phyloP scores from a whole-genome alignment of 1,140 invertebrate species.

The Cepaea nemoralis region DNA sequence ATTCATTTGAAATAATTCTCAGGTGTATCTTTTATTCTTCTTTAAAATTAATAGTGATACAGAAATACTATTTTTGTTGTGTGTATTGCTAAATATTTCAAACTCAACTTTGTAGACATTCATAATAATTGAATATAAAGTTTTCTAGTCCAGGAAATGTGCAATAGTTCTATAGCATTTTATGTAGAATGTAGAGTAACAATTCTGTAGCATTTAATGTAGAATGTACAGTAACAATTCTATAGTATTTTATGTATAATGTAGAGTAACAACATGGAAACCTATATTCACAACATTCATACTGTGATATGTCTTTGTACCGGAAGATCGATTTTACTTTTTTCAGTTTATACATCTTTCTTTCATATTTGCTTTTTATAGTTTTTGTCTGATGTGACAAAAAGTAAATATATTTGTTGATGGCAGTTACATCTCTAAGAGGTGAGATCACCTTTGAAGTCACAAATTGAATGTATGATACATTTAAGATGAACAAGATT shows the following conservation, averaged over 20 bases:
- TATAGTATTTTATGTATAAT: not conserved
- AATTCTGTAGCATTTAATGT: not conserved
- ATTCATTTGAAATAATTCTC: too few species aligned
- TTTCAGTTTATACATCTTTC: not conserved
- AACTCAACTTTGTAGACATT: too few species aligned
- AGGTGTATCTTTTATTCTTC: too few species aligned
- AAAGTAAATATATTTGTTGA: too few species aligned
- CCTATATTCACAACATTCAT: not conserved
- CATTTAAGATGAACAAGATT: too few species aligned
- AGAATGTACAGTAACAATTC: not conserved
- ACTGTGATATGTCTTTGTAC: not conserved
- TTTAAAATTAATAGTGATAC: too few species aligned
- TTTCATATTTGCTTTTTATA: not conserved
- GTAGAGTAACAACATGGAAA: not conserved
- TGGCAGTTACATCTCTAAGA: too few species aligned
- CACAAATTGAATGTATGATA: too few species aligned
- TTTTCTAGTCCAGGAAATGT: not conserved
- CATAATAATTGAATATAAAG: not conserved
- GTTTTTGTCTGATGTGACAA: too few species aligned
- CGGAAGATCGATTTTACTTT: not conserved
- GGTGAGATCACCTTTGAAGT: too few species aligned
- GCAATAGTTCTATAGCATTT: slow-evolving; percentile 5
- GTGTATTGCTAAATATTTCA: too few species aligned
- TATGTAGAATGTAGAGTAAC: not conserved
- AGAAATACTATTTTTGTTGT: too few species aligned